These are phyloP conservation scores for Brachypterus glaber DNA, from an alignment of 2,888 invertebrate genomes.

Conservation along the genomic window DNA sequence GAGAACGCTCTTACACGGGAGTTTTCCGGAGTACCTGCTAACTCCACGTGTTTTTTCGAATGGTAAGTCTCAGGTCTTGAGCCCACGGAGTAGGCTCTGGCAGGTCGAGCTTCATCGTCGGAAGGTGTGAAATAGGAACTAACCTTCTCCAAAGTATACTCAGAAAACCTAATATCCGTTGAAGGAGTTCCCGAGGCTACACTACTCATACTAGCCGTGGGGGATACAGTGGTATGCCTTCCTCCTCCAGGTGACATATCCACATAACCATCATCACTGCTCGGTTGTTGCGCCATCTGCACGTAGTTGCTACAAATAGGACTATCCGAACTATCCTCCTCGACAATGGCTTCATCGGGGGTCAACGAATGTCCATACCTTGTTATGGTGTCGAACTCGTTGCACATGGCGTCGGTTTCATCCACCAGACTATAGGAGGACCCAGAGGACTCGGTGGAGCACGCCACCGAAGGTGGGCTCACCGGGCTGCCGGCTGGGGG, in stretches of 20 bases:
- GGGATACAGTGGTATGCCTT: constrained; percentile 43
- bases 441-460: constrained; percentile 57
- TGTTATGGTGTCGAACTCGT: constrained; percentile 21
- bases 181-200: constrained; percentile 75
- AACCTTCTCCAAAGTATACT: constrained; percentile 74
- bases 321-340: constrained; percentile 48
- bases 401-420: constrained; percentile 42
- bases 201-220: constrained; percentile 61
- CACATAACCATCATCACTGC: constrained; percentile 46
- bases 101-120: constrained; percentile 46
- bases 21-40: constrained; percentile 39
- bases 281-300: constrained; percentile 60
- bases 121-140: constrained; percentile 59
- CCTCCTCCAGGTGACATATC: constrained; percentile 45
- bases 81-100: constrained; percentile 77
- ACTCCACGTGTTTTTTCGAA: constrained; percentile 22
- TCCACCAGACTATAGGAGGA: constrained; percentile 60
- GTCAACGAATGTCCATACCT: constrained; percentile 47
- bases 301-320: constrained; percentile 44
- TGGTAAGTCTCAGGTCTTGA: constrained; percentile 56
- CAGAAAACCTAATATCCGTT: constrained; percentile 64
- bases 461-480: constrained; percentile 49
- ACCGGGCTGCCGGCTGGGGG: constrained; percentile 49
- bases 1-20: constrained; percentile 66
- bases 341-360: constrained; percentile 56